Evolutionary conservation across 2,113 vertebrate genomes (phyloP).

Genomic region (Bagarius yarrelli): DNA sequence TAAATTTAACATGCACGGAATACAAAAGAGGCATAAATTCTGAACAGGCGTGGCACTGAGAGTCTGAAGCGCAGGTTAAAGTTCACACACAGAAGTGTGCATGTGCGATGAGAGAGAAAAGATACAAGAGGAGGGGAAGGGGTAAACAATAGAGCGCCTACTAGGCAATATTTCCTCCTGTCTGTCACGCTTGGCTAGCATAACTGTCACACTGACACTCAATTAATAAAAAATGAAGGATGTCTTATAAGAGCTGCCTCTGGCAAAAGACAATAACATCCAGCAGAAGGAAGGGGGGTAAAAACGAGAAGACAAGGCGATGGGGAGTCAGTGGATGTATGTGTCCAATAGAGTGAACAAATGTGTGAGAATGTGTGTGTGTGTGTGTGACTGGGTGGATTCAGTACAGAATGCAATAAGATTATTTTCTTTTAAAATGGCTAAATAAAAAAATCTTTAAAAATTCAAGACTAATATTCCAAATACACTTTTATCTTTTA

Average conservation of each 20-base stretch:
- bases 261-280: slow-evolving; percentile 42
- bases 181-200: slow-evolving; percentile 47
- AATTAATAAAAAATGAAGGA: slow-evolving; percentile 60
- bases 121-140: slow-evolving; percentile 10
- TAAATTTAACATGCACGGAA: neutral
- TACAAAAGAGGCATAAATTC: slow-evolving; percentile 5
- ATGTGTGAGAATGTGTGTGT: neutral
- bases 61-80: slow-evolving; percentile 31
- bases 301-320: neutral
- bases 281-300: slow-evolving; percentile 7
- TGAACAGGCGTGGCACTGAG: neutral
- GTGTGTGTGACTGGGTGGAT: neutral
- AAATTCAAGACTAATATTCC: no score
- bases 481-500: no score
- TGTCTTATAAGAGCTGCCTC: slow-evolving; percentile 40
- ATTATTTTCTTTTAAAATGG: no score
- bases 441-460: no score
- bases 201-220: slow-evolving; percentile 46
- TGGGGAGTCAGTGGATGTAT: neutral
- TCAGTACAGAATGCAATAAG: no score
- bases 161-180: slow-evolving; percentile 22
- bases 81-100: slow-evolving; percentile 8
- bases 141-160: slow-evolving; percentile 47
- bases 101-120: slow-evolving; percentile 16
- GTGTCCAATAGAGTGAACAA: slow-evolving; percentile 9